Base-by-base conservation (phyloP, 2,888 invertebrate species). In the Branchellion lobata region DNA sequence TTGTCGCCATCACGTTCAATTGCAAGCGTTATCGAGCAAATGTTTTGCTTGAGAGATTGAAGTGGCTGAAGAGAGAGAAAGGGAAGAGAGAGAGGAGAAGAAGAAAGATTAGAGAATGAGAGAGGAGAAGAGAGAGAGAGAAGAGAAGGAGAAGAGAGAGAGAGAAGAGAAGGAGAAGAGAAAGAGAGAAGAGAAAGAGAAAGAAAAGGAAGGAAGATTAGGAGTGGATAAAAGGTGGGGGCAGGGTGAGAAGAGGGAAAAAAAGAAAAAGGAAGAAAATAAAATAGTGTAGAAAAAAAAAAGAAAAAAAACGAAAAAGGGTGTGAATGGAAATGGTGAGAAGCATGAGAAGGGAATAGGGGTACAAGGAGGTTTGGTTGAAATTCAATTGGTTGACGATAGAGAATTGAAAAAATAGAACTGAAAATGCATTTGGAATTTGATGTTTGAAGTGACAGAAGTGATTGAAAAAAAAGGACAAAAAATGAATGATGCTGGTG, bases 1-100 rank as follows among this genome's bases (percentile, higher is more conserved):
- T 57, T 57, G 61, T 57, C 61, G 24, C 61, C 61, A 18, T 57
- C 61, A 57, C 61, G 61, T 57, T 57, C 21, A 3, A 24, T 57
- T 57, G 11, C 61, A 14, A 18, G 40, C 40, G 40, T 40, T 40
- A 40, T 40, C 40, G 40, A 40, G 5, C 40, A 40, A 40, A 40
- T 40, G 40, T 40, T 40, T 40, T 40, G 5, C 40, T 40, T 40
- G 40, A 40, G 40, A 40, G 61, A 57, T 57, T 18, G 61, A 3
- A 24, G 24, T 57, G 61, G 61, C 3, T 5, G 61, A 57, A n/a
- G 24, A 24, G 21, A n/a, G 61, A 57, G 61, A n/a, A 57, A n/a
- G 21, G 3, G 3, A n/a, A 57, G 21, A 5, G 61, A n/a, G 21
- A n/a, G 8, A 5, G 61, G 3, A n/a, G 24, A 57, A 57, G 61